These are phyloP conservation scores for Tyrannus savana DNA, from an alignment of 2,113 vertebrate genomes.

Conservation along the genomic window DNA sequence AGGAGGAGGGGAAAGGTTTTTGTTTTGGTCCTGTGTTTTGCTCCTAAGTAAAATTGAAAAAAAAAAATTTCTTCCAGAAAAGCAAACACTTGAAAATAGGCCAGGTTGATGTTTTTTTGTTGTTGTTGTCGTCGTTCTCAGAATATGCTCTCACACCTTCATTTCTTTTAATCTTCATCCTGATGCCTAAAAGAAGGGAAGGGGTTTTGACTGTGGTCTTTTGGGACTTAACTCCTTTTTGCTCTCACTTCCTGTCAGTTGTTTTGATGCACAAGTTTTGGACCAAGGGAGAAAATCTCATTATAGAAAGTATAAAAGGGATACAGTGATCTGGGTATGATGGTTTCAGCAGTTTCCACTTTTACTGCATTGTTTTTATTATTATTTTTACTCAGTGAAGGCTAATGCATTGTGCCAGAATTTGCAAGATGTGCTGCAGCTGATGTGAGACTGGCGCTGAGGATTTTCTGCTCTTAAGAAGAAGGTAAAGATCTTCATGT, in stretches of 20 bases:
- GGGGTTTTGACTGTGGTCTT: background rate
- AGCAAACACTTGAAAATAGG: background rate
- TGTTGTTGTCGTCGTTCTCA: background rate
- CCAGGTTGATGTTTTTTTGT: fast-evolving
- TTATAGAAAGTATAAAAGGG: background rate
- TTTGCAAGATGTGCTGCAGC: background rate
- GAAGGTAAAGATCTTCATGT: background rate
- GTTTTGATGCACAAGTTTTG: background rate
- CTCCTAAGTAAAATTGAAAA: background rate
- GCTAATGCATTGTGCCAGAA: background rate
- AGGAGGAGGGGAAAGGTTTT: fast-evolving
- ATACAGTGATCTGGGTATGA: background rate
- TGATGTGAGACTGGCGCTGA: background rate
- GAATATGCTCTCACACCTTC: background rate
- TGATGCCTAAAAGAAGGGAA: background rate
- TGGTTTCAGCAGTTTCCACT: background rate
- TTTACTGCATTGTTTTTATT: background rate
- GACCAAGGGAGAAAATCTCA: background rate
- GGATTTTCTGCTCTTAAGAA: background rate
- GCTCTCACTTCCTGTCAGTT: background rate
- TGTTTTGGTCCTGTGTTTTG: background rate
- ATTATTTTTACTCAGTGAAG: background rate
- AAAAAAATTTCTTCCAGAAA: background rate
- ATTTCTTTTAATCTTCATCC: background rate
- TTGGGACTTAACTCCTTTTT: background rate